These are phyloP conservation scores for Folsomia candida DNA, from an alignment of 2,888 invertebrate genomes.

Conservation along the genomic window DNA sequence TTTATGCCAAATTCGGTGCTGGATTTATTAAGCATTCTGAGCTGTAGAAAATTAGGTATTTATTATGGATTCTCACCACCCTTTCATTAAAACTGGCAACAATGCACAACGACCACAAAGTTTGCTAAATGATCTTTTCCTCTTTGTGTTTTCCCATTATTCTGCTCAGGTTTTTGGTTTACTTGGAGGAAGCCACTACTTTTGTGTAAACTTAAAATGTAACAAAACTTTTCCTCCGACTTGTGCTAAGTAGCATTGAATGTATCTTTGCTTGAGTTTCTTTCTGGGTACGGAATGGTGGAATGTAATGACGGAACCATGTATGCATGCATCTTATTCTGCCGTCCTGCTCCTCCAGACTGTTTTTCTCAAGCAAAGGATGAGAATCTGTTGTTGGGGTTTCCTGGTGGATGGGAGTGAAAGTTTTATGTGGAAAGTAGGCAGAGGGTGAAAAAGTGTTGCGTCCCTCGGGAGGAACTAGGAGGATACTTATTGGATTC, in stretches of 20 bases:
- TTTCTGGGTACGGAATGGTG: neutral
- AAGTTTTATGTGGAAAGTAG: conserved; percentile 9
- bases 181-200: neutral
- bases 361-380: neutral
- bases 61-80: too few species aligned
- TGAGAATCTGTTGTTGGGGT: neutral
- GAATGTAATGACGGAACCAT: neutral
- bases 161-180: neutral
- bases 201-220: neutral
- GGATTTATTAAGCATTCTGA: too few species aligned
- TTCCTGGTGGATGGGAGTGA: neutral
- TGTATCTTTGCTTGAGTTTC: neutral
- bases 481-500: conserved; percentile 2
- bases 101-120: neutral
- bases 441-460: conserved; percentile 3
- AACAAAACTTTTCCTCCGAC: neutral
- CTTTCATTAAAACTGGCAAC: neutral
- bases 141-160: neutral
- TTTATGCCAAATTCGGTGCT: too few species aligned
- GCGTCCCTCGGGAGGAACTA: conserved; percentile 7
- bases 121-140: neutral
- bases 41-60: too few species aligned
- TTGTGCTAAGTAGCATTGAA: neutral
- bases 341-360: neutral
- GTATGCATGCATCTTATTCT: neutral